Base-by-base conservation (phyloP, 2,888 invertebrate genomes). In the Sinohyriopsis cumingii region DNA sequence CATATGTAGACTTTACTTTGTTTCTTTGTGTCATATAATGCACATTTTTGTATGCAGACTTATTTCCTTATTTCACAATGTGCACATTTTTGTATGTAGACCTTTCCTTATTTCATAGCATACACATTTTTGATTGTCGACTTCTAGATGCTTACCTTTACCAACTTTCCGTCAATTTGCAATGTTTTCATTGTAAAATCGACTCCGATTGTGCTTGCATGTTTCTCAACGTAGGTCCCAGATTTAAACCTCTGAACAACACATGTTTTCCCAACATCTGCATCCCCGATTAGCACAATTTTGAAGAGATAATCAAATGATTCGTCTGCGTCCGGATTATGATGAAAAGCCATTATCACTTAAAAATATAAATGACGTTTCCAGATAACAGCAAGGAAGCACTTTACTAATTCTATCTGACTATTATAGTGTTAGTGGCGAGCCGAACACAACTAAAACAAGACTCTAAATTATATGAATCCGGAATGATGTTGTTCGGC, bases 111-210 rank as follows among this genome's bases (percentile, higher is more conserved):
- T 45, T 45, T 45, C 15, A 15, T 12, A 45, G 9, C 12, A 45
- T 45, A 3, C 12, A 15, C 9, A 45, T 45, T 45, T 45, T 15
- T 45, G 12, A 3, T 12, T 12, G 24, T 9, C 1, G 57, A 57
- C n/a, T 22, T 57, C 9, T 53, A 19, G 15, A 19, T 55, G 3
- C 69, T 63, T 69, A 97, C 97, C 94, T 98, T 98, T 82, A 98
- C 95, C 92, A 95, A 94, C 91, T 98, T 98, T 67, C 95, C 96
- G 90, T 98, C 97, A 63, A 98, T 94, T 81, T 95, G 93, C 59
- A 98, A 93, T 67, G 97, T 98, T 93, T 98, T 98, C 97, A 98
- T 98, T 75, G 97, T 97, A 92, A 98, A 98, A 91, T 98, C 98
- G 69, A 98, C 98, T 77, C 98, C 98, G 88, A 98, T 98, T 63